Base-by-base conservation (phyloP, 2,888 invertebrate genomes). In the Agrenia bidenticulata region DNA sequence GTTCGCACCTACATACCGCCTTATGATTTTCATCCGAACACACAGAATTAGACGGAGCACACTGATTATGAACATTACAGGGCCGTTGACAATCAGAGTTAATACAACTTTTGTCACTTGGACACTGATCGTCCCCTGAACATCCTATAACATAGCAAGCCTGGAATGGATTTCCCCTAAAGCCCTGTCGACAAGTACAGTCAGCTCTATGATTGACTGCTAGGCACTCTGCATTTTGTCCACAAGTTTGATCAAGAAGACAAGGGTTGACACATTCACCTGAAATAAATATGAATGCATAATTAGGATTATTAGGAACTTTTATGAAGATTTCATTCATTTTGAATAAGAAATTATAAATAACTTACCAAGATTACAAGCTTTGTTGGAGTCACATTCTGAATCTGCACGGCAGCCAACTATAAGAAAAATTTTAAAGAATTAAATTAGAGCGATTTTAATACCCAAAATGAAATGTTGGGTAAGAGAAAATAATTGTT, bases 211-310 rank as follows among this genome's bases (percentile, higher is more conserved):
- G 90, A 72, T 87, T 84, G 76, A 86, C 85, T 0, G 87, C 87
- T 15, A 19, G 4, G n/a, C 45, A 45, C 5, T 9, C 11, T n/a
- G 54, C 56, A 77, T 92, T 92, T 9, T 86, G 83, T 63, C 90
- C 92, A 77, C 94, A 94, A 2, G 88, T 87, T 78, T 88, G 88
- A 74, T 87, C 85, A 7, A 92, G 81, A 32, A 92, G 81, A 77
- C 94, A 95, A 2, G 94, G 93, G 79, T 89, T 90, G 59, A 93
- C 84, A 79, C 93, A 94, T 78, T 90, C 89, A 67, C 88, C 88
- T 78, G 32, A 32, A 7, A 32, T 32, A n/a, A n/a, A n/a, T n/a
- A n/a, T n/a, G n/a, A n/a, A n/a, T n/a, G n/a, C n/a, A n/a, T n/a
- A n/a, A n/a, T n/a, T n/a, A n/a, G n/a, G n/a, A n/a, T n/a, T n/a